Evolutionary conservation across 1,140 invertebrate species (phyloP).

Genomic region (Hyles vespertilio): DNA sequence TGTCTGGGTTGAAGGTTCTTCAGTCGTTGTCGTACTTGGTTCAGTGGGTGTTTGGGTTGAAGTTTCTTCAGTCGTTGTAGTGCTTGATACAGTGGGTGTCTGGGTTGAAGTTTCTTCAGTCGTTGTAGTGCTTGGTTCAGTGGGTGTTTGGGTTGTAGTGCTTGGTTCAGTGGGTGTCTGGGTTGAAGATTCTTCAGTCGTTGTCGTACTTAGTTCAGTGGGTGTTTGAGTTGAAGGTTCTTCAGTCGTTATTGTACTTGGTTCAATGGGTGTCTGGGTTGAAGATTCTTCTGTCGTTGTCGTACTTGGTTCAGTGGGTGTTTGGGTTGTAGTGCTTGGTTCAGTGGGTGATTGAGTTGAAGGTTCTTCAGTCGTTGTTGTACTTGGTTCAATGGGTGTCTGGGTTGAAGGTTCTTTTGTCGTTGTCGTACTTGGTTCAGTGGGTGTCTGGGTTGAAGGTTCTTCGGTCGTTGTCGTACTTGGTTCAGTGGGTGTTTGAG

Average conservation of each 20-base stretch:
- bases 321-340: too few relatives aligned
- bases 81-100: neutral
- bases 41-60: neutral
- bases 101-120: neutral
- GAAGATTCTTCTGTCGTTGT: too few relatives aligned
- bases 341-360: too few relatives aligned
- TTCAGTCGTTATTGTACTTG: neutral
- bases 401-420: too few relatives aligned
- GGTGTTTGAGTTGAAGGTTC: slow-evolving; percentile 4
- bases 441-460: slow-evolving; percentile 5
- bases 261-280: too few relatives aligned
- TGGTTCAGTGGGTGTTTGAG: too few relatives aligned
- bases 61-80: neutral
- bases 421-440: neutral
- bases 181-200: slow-evolving; percentile 2
- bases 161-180: neutral
- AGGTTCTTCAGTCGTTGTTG: too few relatives aligned
- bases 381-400: too few relatives aligned
- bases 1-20: neutral
- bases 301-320: too few relatives aligned
- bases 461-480: slow-evolving; percentile 1
- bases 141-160: neutral
- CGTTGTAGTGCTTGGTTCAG: neutral
- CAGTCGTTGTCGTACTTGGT: neutral
- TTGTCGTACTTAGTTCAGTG: neutral